Base-by-base conservation (phyloP, 2,888 invertebrate genomes). In the Hemicrepidius hirtus region DNA sequence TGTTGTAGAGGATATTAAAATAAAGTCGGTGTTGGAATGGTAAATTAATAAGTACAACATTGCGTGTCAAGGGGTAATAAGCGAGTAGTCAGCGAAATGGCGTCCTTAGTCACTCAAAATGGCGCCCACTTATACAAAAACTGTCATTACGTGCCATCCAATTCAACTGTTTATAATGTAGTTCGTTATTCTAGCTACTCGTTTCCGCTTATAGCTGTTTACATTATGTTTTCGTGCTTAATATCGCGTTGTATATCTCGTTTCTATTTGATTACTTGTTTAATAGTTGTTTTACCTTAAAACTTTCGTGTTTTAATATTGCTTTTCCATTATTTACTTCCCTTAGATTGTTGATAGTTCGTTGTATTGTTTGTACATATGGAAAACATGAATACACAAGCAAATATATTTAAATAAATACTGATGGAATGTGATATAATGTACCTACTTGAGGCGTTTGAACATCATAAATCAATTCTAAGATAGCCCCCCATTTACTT, bases 21-120 rank as follows among this genome's bases (percentile, higher is more conserved):
- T 71, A 66, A 71, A 67, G 28, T 49, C 53, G 32, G 40, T 41
- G 65, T 53, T 68, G 37, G 74, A 71, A 70, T 70, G 40, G 63
- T 73, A 73, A 75, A 73, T 75, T 73, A 75, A 73, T 73, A 75
- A 75, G 63, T 75, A 75, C 70, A 59, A 40, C 64, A 70, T 78
- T 71, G 78, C 78, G 73, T 78, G 78, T 74, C 64, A 73, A 75
- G 74, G 62, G 73, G 68, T 71, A 78, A 77, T 78, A 76, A 78
- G 68, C 70, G 60, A 65, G 40, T 68, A 71, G 71, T 71, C 71
- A 71, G 69, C 63, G 68, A 73, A 77, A 77, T 77, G 75, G 75
- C 73, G 76, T 73, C 71, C 77, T 78, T 71, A 73, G 73, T 71
- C 72, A 71, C 73, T 76, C 76, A 78, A 78, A 74, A 78, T 78